A percentile compares a stretch with the other conserved stretches of the same genome.
These are phyloP conservation scores for Orius insidiosus DNA, from an alignment of 1,140 invertebrate genomes.

Conservation along the genomic window DNA sequence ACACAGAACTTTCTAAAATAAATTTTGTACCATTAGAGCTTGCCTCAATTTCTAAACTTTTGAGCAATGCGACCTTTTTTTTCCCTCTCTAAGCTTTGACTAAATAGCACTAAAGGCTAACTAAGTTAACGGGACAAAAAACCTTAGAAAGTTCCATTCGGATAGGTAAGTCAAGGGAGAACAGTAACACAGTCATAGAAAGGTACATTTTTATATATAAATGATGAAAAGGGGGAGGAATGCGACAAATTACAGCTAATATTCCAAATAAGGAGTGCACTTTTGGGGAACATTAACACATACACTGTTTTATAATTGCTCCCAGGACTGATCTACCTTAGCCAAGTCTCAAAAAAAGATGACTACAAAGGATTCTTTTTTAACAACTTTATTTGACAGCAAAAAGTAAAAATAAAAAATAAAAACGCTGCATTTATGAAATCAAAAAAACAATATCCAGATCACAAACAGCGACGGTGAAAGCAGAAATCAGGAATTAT, in stretches of 20 bases:
- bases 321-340: constrained; percentile 8
- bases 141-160: no score
- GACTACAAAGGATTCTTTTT: neutral
- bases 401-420: constrained; percentile 3
- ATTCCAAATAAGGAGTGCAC: no score
- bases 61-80: no score
- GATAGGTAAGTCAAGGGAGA: no score
- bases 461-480: constrained; percentile 10
- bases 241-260: neutral
- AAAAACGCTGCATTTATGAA: constrained; percentile 3
- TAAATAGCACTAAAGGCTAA: no score
- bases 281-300: neutral
- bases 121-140: no score
- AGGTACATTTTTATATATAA: neutral
- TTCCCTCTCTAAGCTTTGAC: no score
- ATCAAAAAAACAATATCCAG: constrained; percentile 6
- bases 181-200: no score
- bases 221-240: constrained; percentile 2
- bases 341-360: constrained; percentile 6
- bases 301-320: constrained; percentile 4
- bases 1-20: no score
- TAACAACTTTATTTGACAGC: no score
- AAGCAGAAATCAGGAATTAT: constrained; percentile 3
- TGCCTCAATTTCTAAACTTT: no score
- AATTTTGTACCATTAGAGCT: no score